These are phyloP conservation scores for Heliornis fulica DNA, from an alignment of 2,113 vertebrate genomes.

Conservation along the genomic window DNA sequence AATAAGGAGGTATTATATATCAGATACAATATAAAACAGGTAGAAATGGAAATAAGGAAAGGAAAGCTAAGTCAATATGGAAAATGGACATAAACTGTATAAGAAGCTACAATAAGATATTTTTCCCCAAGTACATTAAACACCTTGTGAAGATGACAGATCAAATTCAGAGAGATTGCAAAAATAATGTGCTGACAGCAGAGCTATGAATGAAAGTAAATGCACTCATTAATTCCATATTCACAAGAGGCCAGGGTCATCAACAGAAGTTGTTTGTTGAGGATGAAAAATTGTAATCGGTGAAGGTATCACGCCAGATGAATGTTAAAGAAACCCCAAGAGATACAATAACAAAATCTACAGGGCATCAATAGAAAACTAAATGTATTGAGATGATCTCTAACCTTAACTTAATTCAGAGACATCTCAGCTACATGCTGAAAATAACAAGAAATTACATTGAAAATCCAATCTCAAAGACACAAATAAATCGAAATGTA, in stretches of 20 bases:
- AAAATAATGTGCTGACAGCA: constrained; percentile 14
- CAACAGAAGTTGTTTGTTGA: neutral
- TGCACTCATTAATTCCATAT: neutral
- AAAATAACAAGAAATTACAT: neutral
- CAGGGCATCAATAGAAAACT: neutral
- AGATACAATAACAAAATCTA: neutral
- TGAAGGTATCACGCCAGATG: neutral
- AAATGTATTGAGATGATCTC: neutral
- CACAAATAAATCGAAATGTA: neutral
- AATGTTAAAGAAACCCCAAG: neutral
- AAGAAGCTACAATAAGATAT: constrained; percentile 2
- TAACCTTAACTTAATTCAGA: neutral
- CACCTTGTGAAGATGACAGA: neutral
- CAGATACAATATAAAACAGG: neutral
- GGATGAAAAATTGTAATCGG: neutral
- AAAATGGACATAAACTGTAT: constrained; percentile 20
- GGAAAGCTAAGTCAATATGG: neutral
- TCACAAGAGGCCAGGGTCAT: neutral
- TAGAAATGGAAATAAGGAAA: neutral
- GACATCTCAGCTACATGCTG: neutral
- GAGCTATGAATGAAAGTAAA: constrained; percentile 4
- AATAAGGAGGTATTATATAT: neutral
- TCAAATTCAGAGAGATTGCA: neutral
- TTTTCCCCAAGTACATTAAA: neutral
- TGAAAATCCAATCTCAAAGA: neutral